Conservation (phyloP, 1,140 invertebrate genomes). For the Drosophila triauraria region DNA sequence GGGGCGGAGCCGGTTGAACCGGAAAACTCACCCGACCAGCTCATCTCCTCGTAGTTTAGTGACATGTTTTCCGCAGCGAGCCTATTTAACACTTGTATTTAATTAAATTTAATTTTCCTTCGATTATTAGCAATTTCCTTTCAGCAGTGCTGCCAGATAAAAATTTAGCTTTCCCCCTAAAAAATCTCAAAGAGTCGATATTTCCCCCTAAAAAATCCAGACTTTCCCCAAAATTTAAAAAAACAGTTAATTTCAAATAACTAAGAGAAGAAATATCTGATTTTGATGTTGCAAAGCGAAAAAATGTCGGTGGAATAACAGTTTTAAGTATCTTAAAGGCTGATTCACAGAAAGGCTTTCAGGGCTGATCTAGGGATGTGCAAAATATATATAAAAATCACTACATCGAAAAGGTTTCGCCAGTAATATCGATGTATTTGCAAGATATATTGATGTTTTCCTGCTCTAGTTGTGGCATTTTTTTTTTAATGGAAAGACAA, state of each 20-base stretch:
- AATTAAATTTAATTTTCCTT: constrained; percentile 52
- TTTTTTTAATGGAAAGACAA: not conserved
- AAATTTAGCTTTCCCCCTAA: no score
- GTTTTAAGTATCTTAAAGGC: no score
- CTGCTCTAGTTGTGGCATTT: not conserved
- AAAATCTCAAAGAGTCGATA: no score
- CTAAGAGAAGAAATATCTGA: no score
- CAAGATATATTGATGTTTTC: not conserved
- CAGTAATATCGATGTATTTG: not conserved
- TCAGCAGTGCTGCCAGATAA: not conserved
- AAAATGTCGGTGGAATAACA: no score
- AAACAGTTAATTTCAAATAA: no score
- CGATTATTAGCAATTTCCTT: constrained; percentile 36
- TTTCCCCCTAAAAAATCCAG: no score
- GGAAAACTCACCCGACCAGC: constrained; percentile 85
- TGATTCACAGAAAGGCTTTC: not conserved
- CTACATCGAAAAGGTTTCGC: not conserved
- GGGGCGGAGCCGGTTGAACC: not conserved
- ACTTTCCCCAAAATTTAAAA: no score
- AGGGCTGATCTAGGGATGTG: constrained; percentile 15
- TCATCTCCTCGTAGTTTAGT: constrained; percentile 85
- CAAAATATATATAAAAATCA: constrained; percentile 1
- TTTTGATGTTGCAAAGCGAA: no score
- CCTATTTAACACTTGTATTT: constrained; percentile 28
- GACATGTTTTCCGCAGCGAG: constrained; percentile 80